Percentiles rank a stretch among this genome's conserved stretches.
These are phyloP conservation scores for Pseudococcus jackbeardsleyi DNA, from an alignment of 2,888 invertebrate genomes.

Conservation along the genomic window DNA sequence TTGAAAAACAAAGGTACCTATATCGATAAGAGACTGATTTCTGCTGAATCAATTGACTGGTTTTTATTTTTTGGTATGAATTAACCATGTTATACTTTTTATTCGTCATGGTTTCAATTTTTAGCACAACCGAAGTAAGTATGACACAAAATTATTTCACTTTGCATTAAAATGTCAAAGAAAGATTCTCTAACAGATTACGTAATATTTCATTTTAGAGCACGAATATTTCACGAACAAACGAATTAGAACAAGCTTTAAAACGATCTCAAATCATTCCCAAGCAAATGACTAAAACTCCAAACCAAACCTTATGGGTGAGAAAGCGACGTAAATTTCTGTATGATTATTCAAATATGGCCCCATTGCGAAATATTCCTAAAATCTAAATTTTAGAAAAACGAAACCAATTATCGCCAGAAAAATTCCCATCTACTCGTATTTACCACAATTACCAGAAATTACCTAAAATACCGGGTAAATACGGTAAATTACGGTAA, in stretches of 20 bases:
- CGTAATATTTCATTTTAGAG: neutral
- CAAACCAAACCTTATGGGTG: slow-evolving; percentile 3
- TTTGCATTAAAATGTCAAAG: too few species aligned
- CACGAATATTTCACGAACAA: neutral
- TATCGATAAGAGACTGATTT: neutral
- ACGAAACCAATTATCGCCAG: too few species aligned
- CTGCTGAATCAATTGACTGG: too few species aligned
- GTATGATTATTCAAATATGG: too few species aligned
- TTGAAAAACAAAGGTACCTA: neutral
- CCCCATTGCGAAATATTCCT: too few species aligned
- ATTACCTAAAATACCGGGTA: neutral
- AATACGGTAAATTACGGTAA: neutral
- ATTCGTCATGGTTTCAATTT: neutral
- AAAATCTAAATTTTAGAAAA: too few species aligned
- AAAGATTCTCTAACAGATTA: too few species aligned
- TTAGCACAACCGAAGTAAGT: neutral
- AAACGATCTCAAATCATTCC: neutral
- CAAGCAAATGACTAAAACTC: neutral
- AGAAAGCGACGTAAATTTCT: neutral
- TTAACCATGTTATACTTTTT: neutral
- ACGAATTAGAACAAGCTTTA: neutral
- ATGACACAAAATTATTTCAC: neutral
- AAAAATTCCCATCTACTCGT: neutral
- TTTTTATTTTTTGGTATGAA: neutral
- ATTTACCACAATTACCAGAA: neutral